Evolutionary conservation across 2,113 vertebrate genomes (phyloP).

Genomic region (Lagopus muta): DNA sequence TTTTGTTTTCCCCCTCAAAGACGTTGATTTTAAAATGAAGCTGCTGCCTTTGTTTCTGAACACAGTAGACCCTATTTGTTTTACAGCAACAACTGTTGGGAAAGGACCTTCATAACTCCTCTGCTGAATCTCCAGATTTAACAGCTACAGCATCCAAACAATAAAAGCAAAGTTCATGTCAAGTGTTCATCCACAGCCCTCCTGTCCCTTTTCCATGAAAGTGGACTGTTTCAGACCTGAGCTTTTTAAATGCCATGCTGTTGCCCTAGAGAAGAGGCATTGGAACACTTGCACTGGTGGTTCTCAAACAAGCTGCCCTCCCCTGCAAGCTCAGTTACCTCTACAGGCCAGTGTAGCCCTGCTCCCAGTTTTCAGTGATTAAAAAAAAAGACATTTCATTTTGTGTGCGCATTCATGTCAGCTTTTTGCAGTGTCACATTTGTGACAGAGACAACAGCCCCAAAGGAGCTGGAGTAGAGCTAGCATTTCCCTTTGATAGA

Average conservation of each 20-base stretch:
- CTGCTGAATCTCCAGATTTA: background rate
- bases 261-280: background rate
- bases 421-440: background rate
- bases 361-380: background rate
- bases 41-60: background rate
- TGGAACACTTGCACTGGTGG: background rate
- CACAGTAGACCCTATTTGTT: background rate
- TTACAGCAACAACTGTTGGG: background rate
- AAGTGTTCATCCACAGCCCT: background rate
- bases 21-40: background rate
- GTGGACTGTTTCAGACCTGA: background rate
- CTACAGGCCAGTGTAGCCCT: background rate
- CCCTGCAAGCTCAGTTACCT: background rate
- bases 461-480: background rate
- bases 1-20: background rate
- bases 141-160: background rate
- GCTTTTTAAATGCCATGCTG: background rate
- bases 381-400: background rate
- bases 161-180: background rate
- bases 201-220: background rate
- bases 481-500: background rate
- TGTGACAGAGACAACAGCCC: background rate
- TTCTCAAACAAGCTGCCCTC: background rate
- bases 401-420: background rate
- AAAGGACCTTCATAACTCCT: background rate